Evolutionary conservation across 2,888 invertebrate species (phyloP).

Genomic region (Orgyia antiqua): DNA sequence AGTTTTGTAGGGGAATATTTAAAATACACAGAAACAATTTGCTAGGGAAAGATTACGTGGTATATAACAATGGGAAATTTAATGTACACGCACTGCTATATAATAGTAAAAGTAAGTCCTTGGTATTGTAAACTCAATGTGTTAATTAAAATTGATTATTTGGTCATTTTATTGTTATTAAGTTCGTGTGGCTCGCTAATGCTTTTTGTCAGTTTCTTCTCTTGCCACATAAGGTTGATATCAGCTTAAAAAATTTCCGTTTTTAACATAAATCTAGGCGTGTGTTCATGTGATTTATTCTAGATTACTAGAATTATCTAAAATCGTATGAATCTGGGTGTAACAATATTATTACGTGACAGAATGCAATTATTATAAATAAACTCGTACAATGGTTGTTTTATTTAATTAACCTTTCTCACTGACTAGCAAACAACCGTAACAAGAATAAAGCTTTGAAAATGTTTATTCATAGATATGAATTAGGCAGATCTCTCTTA

Average conservation of each 20-base stretch:
- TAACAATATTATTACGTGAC: constrained; percentile 65
- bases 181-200: constrained; percentile 10
- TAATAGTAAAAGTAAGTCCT: too few relatives aligned
- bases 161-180: too few relatives aligned
- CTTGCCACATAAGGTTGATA: constrained; percentile 13
- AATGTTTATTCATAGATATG: too few relatives aligned
- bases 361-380: constrained; percentile 69
- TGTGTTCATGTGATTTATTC: constrained; percentile 52
- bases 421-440: too few relatives aligned
- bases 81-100: too few relatives aligned
- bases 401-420: too few relatives aligned
- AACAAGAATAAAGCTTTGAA: too few relatives aligned
- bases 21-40: constrained; percentile 28
- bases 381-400: constrained; percentile 32
- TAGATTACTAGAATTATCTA: constrained; percentile 53
- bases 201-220: constrained; percentile 8
- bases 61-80: too few relatives aligned
- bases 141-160: too few relatives aligned
- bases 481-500: too few relatives aligned
- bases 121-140: constrained; percentile 5
- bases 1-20: constrained; percentile 33
- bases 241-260: constrained; percentile 16
- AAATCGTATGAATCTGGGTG: constrained; percentile 61
- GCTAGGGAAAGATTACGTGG: too few relatives aligned
- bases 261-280: constrained; percentile 17